A percentile compares a stretch with the other conserved stretches of the same genome.
Conservation (phyloP, 2,113 vertebrate genomes). For the Parus major region DNA sequence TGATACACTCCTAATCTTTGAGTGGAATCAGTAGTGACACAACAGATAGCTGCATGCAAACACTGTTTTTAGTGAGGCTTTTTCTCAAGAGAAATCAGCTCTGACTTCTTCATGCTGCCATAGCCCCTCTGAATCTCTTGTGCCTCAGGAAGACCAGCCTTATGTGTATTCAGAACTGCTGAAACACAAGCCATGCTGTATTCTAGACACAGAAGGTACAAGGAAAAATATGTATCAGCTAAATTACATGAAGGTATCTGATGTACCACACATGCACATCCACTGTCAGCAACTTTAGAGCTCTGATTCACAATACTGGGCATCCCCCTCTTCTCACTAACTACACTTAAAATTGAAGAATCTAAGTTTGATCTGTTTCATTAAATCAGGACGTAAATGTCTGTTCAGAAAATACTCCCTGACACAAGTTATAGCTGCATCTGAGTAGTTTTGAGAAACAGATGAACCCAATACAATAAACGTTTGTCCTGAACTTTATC, state of each 20-base stretch:
- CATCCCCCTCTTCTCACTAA: neutral
- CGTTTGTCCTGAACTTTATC: neutral
- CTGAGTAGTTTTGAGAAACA: neutral
- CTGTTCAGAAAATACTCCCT: neutral
- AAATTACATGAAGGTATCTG: neutral
- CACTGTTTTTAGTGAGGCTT: neutral
- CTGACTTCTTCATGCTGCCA: neutral
- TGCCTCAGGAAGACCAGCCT: neutral
- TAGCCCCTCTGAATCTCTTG: neutral
- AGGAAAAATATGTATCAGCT: neutral
- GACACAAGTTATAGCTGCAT: neutral
- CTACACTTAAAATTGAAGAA: neutral
- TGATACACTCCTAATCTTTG: neutral
- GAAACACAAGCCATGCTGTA: neutral
- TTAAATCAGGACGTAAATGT: neutral
- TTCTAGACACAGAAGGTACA: neutral
- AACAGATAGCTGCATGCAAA: neutral
- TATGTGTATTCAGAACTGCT: neutral
- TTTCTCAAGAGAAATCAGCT: neutral
- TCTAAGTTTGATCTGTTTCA: neutral
- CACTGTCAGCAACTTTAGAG: accelerated
- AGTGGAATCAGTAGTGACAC: neutral
- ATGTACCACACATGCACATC: neutral
- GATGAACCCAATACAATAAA: neutral
- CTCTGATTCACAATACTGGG: neutral